A percentile compares a stretch with the other conserved stretches of the same genome.
These are phyloP conservation scores for Eupeodes luniger DNA, from an alignment of 2,888 invertebrate genomes.

Conservation along the genomic window DNA sequence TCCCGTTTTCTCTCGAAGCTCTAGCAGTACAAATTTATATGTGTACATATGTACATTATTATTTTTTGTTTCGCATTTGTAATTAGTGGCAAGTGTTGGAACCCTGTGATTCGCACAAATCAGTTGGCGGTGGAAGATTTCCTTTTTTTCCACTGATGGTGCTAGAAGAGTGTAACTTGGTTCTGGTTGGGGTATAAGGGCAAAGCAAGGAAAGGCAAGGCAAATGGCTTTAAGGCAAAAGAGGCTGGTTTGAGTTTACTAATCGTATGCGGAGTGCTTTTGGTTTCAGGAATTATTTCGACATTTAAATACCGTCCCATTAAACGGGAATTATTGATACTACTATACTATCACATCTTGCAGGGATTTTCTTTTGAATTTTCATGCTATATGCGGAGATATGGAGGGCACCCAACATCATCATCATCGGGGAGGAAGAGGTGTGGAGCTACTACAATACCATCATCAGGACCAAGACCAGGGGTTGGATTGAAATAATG, in stretches of 20 bases:
- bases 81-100: conserved; percentile 72
- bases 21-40: not conserved
- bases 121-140: conserved; percentile 26
- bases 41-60: not conserved
- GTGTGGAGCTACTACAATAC: not conserved
- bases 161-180: not conserved
- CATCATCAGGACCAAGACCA: not conserved
- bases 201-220: not conserved
- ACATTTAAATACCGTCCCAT: conserved; percentile 72
- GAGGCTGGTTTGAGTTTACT: conserved; percentile 32
- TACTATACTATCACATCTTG: conserved; percentile 50
- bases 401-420: not conserved
- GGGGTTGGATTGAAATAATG: conserved; percentile 20
- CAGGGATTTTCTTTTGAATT: conserved; percentile 36
- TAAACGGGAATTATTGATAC: conserved; percentile 73
- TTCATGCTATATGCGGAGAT: not conserved
- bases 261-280: conserved; percentile 63
- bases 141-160: conserved; percentile 18
- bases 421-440: not conserved
- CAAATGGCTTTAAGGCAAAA: not conserved
- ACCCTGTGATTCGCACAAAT: conserved; percentile 52
- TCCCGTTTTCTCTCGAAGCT: not conserved
- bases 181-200: not conserved
- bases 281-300: conserved; percentile 62
- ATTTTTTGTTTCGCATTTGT: conserved; percentile 68